Evolutionary conservation across 1,140 invertebrate genomes (phyloP), one percentile per base, ranked within the genome.

Genomic region (Yoshiicerus persimilis): DNA sequence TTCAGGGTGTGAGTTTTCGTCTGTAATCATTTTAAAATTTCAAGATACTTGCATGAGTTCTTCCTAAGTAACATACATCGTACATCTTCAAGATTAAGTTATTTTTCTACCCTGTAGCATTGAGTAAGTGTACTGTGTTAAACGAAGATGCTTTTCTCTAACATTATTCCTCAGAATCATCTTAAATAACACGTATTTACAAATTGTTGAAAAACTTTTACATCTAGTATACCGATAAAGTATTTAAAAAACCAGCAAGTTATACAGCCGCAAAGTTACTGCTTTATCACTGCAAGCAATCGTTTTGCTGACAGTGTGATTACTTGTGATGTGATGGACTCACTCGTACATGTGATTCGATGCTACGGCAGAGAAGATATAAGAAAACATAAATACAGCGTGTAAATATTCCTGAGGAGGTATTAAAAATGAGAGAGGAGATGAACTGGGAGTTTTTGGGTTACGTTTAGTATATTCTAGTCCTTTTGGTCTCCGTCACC

Each of bases 221-320:
- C 62, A 64, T 25, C 20, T 64, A n/a, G n/a, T 64, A 10, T 27
- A 34, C n/a, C 6, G 75, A 80, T 80, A 80, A 77, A 10, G 70
- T 32, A n/a, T n/a, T n/a, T n/a, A 77, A 80, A 36, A 80, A 80
- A 80, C n/a, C 23, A 80, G 75, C 5, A 38, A 80, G 30, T 23
- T 64, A 64, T n/a, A 39, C 38, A 39, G 66, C 13, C 13, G 13
- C 66, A 32, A 34, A 30, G 2, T 80, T 34, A 77, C 2, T 16
- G n/a, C 20, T 80, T 80, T 80, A 80, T 80, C 75, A 38, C 20
- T 75, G 70, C n/a, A 38, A 80, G 75, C 75, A 80, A 80, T 80
- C 75, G 75, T 34, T 80, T 36, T 38, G 32, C 34, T 38, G 75
- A 80, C 75, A 80, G 75, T 34, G 16, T 80, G 32, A 80, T 80